Percentiles rank a stretch among this genome's conserved stretches.
phyloP scores from a whole-genome alignment of 2,888 invertebrate genomes.

The Mythimna vitellina region DNA sequence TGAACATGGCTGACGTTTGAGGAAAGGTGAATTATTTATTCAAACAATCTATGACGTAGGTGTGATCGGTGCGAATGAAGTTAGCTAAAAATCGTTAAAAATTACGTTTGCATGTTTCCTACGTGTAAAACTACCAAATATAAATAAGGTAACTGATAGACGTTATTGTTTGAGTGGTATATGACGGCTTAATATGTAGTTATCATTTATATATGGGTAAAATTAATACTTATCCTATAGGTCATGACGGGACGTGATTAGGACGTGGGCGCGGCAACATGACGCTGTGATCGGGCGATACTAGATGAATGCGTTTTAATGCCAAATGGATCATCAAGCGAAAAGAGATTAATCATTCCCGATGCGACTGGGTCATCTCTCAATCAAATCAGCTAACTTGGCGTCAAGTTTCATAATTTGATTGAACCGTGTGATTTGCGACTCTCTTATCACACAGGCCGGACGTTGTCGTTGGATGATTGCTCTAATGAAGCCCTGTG shows the following conservation, averaged over 20 bases:
- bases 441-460: not conserved
- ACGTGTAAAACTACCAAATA: not conserved
- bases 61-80: conserved; percentile 22
- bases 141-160: conserved; percentile 12
- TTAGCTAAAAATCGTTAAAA: conserved; percentile 27
- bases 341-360: conserved; percentile 34
- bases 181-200: not conserved
- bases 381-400: conserved; percentile 34
- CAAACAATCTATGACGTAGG: conserved; percentile 29
- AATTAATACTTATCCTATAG: conserved; percentile 32
- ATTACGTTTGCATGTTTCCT: conserved; percentile 8
- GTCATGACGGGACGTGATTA: conserved; percentile 34
- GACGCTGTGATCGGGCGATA: conserved; percentile 35
- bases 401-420: conserved; percentile 21
- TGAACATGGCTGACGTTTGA: conserved; percentile 16
- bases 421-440: conserved; percentile 2
- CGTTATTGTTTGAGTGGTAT: conserved; percentile 1
- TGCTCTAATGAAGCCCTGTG: conserved; percentile 1
- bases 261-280: conserved; percentile 36
- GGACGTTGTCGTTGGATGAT: not conserved
- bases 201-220: conserved; percentile 11
- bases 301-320: conserved; percentile 31
- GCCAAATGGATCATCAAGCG: conserved; percentile 32
- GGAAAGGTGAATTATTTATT: conserved; percentile 27
- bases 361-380: conserved; percentile 33